phyloP scores from a whole-genome alignment of 2,888 invertebrate genomes.

The Conchocele bisecta region DNA sequence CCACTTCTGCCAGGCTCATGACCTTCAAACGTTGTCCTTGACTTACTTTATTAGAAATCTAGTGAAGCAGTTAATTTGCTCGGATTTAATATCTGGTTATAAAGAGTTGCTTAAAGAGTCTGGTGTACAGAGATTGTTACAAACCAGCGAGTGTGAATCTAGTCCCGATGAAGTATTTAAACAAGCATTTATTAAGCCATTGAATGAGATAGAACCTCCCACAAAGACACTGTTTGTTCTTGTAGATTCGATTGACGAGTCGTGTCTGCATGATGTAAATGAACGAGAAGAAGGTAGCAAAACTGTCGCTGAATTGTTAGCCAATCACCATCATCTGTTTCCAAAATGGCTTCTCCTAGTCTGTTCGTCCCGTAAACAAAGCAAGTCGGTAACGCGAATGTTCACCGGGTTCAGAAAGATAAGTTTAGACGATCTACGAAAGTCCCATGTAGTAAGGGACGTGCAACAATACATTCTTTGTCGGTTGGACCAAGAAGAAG shows the following conservation, averaged over 20 bases:
- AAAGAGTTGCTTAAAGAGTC: conserved; percentile 86
- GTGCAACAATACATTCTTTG: conserved; percentile 96
- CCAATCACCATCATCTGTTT: conserved; percentile 94
- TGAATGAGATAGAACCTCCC: conserved; percentile 93
- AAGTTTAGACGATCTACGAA: conserved; percentile 93
- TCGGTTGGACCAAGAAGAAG: conserved; percentile 93
- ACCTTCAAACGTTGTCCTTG: conserved; percentile 88
- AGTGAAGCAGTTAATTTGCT: conserved; percentile 87
- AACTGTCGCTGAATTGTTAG: conserved; percentile 87
- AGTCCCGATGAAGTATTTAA: conserved; percentile 96
- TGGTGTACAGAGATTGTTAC: conserved; percentile 88
- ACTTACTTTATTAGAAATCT: conserved; percentile 89
- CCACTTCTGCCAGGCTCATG: conserved; percentile 88
- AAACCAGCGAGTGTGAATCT: conserved; percentile 90
- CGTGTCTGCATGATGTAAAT: conserved; percentile 76
- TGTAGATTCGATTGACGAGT: conserved; percentile 96
- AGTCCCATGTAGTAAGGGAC: conserved; percentile 93
- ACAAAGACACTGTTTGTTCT: conserved; percentile 91
- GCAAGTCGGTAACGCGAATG: conserved; percentile 89
- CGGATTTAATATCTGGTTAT: conserved; percentile 73
- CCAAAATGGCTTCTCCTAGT: conserved; percentile 96
- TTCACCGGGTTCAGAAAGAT: conserved; percentile 92
- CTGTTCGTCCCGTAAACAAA: conserved; percentile 91
- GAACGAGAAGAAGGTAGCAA: conserved; percentile 75
- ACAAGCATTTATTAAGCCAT: conserved; percentile 92